Evolutionary conservation across 2,888 invertebrate species (phyloP).

Genomic region (Coleophora deauratella): DNA sequence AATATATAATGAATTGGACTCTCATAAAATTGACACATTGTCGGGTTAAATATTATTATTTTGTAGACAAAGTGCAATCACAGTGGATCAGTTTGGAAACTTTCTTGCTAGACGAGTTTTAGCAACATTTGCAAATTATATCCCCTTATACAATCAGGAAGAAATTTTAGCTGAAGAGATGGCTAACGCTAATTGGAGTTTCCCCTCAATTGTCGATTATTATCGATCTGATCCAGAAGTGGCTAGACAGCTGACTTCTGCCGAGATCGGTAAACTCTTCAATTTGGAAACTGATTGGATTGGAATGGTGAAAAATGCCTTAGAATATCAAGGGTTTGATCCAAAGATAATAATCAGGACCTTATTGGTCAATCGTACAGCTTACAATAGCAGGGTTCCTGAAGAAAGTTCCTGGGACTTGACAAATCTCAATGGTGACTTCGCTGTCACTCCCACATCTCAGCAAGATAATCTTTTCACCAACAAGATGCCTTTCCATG

Average conservation of each 20-base stretch:
- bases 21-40: too few relatives aligned
- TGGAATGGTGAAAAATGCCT: background rate
- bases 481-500: background rate
- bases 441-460: background rate
- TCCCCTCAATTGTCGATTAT: background rate
- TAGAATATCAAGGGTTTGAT: background rate
- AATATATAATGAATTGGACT: too few relatives aligned
- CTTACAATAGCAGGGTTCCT: background rate
- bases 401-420: background rate
- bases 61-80: too few relatives aligned
- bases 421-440: background rate
- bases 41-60: too few relatives aligned
- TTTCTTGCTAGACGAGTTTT: too few relatives aligned
- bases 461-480: background rate
- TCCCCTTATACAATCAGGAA: too few relatives aligned
- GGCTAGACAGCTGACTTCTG: background rate
- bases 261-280: background rate
- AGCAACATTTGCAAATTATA: too few relatives aligned
- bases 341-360: background rate
- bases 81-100: too few relatives aligned
- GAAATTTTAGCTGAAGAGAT: too few relatives aligned
- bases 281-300: background rate
- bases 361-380: background rate
- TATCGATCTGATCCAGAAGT: background rate
- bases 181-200: background rate